phyloP scores from a whole-genome alignment of 2,888 invertebrate species.

The Spilarctia lutea region DNA sequence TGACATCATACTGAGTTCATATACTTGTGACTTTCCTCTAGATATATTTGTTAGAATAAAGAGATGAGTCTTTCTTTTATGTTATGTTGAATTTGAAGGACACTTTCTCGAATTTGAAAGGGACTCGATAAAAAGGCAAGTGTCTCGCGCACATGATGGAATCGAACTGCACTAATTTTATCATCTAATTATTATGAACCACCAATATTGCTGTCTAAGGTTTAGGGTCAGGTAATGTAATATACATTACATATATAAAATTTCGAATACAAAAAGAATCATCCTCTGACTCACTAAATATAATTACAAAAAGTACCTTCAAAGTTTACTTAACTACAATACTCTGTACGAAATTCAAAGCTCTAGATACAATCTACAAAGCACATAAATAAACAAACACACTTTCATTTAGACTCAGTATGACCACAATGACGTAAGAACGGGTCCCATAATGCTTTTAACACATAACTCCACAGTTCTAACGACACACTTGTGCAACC shows the following conservation, averaged over 20 bases:
- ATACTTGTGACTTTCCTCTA: not conserved
- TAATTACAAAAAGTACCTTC: too few relatives aligned
- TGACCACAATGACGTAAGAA: conserved; percentile 10
- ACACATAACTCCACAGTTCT: conserved; percentile 5
- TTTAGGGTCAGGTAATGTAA: too few relatives aligned
- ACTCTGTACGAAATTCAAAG: not conserved
- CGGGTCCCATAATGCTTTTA: conserved; percentile 1
- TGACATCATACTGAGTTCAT: not conserved
- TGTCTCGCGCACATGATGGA: too few relatives aligned
- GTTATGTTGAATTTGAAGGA: too few relatives aligned
- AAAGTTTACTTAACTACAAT: not conserved
- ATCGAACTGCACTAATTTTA: too few relatives aligned
- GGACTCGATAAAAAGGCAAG: too few relatives aligned
- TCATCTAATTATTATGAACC: too few relatives aligned
- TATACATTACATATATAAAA: too few relatives aligned
- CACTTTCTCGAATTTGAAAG: too few relatives aligned
- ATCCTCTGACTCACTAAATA: not conserved
- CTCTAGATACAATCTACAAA: not conserved
- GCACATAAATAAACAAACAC: not conserved
- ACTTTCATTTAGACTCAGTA: not conserved
- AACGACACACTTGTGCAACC: conserved; percentile 28
- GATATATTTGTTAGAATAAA: not conserved
- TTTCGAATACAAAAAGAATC: not conserved
- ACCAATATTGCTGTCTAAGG: too few relatives aligned
- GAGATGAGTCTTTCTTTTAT: not conserved